Evolutionary conservation across 2,113 vertebrate species (phyloP).

Genomic region (Polypterus senegalus): DNA sequence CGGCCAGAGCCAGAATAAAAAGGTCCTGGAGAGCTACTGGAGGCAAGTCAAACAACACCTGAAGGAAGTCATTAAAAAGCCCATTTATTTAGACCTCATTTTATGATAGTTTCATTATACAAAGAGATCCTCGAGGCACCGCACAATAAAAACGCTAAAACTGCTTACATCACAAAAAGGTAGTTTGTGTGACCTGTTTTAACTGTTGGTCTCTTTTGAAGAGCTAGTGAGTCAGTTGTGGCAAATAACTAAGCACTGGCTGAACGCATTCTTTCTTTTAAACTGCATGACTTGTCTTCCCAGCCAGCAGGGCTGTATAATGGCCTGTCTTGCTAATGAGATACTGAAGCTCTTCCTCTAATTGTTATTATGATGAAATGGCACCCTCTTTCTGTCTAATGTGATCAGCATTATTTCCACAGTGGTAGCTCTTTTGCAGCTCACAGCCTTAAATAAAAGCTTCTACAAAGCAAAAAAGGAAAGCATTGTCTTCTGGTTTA

Average conservation of each 20-base stretch:
- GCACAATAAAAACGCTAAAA: slow-evolving; percentile 24
- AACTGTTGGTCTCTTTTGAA: background rate
- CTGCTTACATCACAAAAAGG: slow-evolving; percentile 7
- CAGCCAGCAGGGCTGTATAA: no score
- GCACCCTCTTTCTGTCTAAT: no score
- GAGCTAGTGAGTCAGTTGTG: background rate
- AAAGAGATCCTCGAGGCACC: slow-evolving; percentile 25
- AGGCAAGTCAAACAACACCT: slow-evolving; percentile 44
- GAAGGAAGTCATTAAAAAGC: slow-evolving; percentile 49
- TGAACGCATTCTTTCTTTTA: background rate
- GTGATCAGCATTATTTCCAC: no score
- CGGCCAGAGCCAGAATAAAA: slow-evolving; percentile 49
- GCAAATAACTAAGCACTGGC: slow-evolving; percentile 19
- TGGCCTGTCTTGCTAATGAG: no score
- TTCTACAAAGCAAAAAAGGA: no score
- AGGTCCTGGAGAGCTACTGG: slow-evolving; percentile 24
- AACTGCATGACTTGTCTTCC: no score
- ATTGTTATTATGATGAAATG: no score
- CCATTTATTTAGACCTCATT: slow-evolving; percentile 29
- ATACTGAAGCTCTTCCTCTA: no score
- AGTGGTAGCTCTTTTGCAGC: no score
- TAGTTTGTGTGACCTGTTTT: background rate
- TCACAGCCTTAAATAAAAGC: no score
- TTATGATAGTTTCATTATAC: slow-evolving; percentile 28
- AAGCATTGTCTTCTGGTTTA: no score